Base-by-base conservation (phyloP, 30 jellyfish, hydroid and myxozoan species). In the Aurelia sp. region DNA sequence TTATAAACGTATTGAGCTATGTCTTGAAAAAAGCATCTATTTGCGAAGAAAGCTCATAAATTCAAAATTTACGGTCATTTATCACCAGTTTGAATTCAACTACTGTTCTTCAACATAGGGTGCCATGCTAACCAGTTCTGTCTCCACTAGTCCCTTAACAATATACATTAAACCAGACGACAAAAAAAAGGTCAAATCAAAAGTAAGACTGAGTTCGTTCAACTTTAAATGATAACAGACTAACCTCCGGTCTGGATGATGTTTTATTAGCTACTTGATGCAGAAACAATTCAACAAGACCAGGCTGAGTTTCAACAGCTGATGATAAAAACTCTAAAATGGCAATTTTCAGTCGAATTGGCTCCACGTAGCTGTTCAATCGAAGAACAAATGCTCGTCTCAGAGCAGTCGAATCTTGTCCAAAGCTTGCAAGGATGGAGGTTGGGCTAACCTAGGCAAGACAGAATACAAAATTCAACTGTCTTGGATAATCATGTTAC, bases 291-390 rank as follows among this genome's bases (percentile, higher is more conserved):
- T 94, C 99, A 13, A 87, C 75, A 11, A 94, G 63, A 21, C 99
- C 99, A 3, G 99, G 99, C 79, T 94, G 99, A 37, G 81, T 37
- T 37, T 94, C 99, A 37, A 89, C 92, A 31, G 98, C 91, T 3
- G 89, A 27, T 0, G 97, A 76, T 23, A 94, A 78, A 37, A 94
- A 88, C 27, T 94, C 97, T 2, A 94, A 31, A n/a, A 94, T 94
- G 33, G 97, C 99, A 13, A 94, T 90, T 62, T 85, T 94, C 66
- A 94, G 83, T 23, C 97, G 87, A 30, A 84, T 69, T 16, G 99
- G 94, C 79, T 94, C 93, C 12, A 87, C 78, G 7, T 85, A 81
- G 35, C 95, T 90, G 17, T 61, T 40, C 75, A 92, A 69, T 3
- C 96, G 73, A 13, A 68, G 57, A 12, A 86, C 96, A 65, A 77